Conservation (phyloP, 2,113 vertebrate genomes). For the Ptilorrhoa leucosticta region DNA sequence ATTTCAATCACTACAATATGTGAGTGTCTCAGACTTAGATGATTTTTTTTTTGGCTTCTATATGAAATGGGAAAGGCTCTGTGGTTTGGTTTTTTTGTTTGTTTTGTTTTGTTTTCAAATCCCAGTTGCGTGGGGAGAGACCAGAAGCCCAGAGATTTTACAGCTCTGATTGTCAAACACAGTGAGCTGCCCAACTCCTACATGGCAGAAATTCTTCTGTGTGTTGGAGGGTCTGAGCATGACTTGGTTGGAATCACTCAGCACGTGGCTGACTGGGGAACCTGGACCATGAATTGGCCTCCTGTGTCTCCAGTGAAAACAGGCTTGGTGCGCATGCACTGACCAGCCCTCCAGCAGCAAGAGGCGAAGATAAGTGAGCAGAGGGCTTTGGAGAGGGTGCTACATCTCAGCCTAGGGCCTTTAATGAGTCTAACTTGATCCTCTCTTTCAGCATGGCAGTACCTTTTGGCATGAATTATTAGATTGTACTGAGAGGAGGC, state of each 20-base stretch:
- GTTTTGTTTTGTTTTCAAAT: not conserved
- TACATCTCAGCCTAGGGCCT: not conserved
- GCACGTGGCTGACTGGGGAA: not conserved
- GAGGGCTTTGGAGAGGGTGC: not conserved
- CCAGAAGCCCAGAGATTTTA: not conserved
- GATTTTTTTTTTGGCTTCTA: not conserved
- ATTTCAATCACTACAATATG: not conserved
- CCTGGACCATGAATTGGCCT: not conserved
- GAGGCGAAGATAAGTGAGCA: rapidly evolving
- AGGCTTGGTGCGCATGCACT: not conserved
- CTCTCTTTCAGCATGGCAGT: not conserved
- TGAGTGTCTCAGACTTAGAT: not conserved
- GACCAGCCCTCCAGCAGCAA: not conserved
- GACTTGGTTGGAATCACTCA: not conserved
- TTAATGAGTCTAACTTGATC: not conserved
- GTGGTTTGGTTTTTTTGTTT: not conserved
- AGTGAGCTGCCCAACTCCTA: not conserved
- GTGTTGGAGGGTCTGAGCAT: not conserved
- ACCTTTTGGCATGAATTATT: not conserved
- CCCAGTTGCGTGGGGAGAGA: not conserved
- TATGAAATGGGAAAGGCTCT: not conserved
- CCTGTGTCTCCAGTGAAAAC: not conserved
- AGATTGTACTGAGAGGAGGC: not conserved
- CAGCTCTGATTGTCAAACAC: not conserved
- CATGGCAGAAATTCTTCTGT: not conserved